Evolutionary conservation across 2,888 invertebrate species (phyloP).

Genomic region (Koerneria pararmatus): DNA sequence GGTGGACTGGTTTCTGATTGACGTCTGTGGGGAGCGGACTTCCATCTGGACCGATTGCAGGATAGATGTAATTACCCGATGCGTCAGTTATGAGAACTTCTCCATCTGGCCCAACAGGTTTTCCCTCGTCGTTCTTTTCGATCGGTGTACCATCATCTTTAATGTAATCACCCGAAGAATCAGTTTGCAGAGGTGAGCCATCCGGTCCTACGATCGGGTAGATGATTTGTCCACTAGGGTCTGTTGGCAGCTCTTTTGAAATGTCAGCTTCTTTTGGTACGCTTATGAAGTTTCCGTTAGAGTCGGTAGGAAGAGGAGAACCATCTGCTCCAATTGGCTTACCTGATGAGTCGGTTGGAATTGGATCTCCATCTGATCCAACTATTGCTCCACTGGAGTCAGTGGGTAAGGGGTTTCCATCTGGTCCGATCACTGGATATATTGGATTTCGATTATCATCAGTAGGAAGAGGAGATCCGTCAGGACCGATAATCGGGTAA

Average conservation of each 20-base stretch:
- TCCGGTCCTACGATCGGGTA: slow-evolving; percentile 28
- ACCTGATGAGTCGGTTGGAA: slow-evolving; percentile 35
- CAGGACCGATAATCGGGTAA: slow-evolving; percentile 34
- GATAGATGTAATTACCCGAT: slow-evolving; percentile 36
- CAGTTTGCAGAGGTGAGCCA: slow-evolving; percentile 30
- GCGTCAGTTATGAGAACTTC: slow-evolving; percentile 33
- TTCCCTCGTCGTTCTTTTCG: slow-evolving; percentile 33
- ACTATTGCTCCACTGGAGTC: slow-evolving; percentile 29
- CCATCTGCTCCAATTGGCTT: slow-evolving; percentile 30
- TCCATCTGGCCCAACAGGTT: slow-evolving; percentile 35
- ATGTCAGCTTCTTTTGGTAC: slow-evolving; percentile 26
- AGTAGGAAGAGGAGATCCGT: slow-evolving; percentile 30
- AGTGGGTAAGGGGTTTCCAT: slow-evolving; percentile 32
- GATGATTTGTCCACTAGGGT: slow-evolving; percentile 26
- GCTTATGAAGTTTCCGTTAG: slow-evolving; percentile 26
- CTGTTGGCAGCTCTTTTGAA: slow-evolving; percentile 28
- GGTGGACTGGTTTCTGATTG: slow-evolving; percentile 25
- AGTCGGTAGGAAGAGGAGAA: slow-evolving; percentile 26
- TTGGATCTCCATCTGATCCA: slow-evolving; percentile 31
- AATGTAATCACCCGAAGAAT: slow-evolving; percentile 24
- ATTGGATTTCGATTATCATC: slow-evolving; percentile 29
- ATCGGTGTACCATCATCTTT: slow-evolving; percentile 29
- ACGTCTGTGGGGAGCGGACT: slow-evolving; percentile 27
- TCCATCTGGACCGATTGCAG: slow-evolving; percentile 27
- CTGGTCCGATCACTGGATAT: slow-evolving; percentile 28